phyloP scores from a whole-genome alignment of 2,113 vertebrate species.

The Ariopsis seemanni region DNA sequence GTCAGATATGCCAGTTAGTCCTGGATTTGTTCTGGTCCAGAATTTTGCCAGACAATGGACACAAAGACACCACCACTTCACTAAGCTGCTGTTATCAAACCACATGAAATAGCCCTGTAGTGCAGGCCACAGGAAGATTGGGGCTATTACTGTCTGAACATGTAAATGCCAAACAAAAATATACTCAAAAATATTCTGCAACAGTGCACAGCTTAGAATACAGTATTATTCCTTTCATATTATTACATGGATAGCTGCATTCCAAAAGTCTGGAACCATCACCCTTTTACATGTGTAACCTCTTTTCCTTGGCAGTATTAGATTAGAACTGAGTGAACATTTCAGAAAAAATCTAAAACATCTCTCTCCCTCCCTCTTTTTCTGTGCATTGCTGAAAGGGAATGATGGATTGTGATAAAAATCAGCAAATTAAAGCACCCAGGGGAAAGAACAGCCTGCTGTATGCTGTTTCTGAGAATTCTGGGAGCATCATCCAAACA shows the following conservation, averaged over 20 bases:
- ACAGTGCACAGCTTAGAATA: background rate
- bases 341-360: conserved; percentile 11
- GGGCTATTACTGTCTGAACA: background rate
- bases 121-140: background rate
- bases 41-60: conserved; percentile 14
- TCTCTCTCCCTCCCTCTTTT: background rate
- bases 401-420: conserved; percentile 32
- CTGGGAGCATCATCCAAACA: conserved; percentile 2
- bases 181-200: background rate
- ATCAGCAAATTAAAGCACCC: conserved; percentile 26
- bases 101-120: background rate
- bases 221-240: background rate
- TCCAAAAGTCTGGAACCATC: background rate
- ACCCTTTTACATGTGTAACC: background rate
- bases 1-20: background rate
- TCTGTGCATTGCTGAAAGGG: conserved; percentile 3
- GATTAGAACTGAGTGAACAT: background rate
- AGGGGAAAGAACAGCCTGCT: conserved; percentile 9
- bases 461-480: conserved; percentile 24
- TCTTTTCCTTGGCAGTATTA: background rate
- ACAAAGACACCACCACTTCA: background rate
- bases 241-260: background rate
- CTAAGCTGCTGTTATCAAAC: conserved; percentile 19
- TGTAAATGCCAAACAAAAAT: background rate
- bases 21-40: conserved; percentile 14